Percentiles rank a stretch among this genome's conserved stretches.
Conservation (phyloP, 2,113 vertebrate species). For the Kryptolebias marmoratus region DNA sequence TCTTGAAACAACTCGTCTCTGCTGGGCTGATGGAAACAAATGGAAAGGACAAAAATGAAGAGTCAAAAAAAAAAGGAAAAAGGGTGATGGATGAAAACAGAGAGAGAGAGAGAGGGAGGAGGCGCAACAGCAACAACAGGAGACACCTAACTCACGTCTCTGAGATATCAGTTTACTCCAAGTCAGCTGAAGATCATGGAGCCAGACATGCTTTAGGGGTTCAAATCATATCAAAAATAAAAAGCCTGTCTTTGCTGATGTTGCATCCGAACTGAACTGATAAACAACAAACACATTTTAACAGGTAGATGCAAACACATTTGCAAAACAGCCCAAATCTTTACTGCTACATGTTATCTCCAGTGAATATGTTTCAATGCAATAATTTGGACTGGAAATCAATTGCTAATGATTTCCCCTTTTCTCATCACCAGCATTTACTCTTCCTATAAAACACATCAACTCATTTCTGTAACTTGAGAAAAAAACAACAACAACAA, state of each 20-base stretch:
- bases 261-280: background rate
- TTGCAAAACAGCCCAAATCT: background rate
- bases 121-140: constrained; percentile 52
- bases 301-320: background rate
- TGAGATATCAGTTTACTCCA: constrained; percentile 8
- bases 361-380: background rate
- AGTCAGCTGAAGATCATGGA: constrained; percentile 1
- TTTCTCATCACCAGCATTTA: background rate
- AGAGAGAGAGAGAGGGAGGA: constrained; percentile 47
- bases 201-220: constrained; percentile 11
- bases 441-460: background rate
- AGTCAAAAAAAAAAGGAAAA: background rate
- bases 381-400: background rate
- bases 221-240: background rate
- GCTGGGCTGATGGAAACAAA: constrained; percentile 20
- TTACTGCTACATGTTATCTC: background rate
- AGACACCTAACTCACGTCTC: constrained; percentile 41
- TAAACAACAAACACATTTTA: background rate
- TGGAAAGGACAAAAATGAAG: constrained; percentile 2
- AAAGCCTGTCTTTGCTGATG: background rate
- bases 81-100: constrained; percentile 5
- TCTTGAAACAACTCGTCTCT: constrained; percentile 50
- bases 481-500: background rate
- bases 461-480: background rate
- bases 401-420: too few relatives aligned